Evolutionary conservation across 1,140 invertebrate species (phyloP).

Genomic region (Scylla paramamosain): DNA sequence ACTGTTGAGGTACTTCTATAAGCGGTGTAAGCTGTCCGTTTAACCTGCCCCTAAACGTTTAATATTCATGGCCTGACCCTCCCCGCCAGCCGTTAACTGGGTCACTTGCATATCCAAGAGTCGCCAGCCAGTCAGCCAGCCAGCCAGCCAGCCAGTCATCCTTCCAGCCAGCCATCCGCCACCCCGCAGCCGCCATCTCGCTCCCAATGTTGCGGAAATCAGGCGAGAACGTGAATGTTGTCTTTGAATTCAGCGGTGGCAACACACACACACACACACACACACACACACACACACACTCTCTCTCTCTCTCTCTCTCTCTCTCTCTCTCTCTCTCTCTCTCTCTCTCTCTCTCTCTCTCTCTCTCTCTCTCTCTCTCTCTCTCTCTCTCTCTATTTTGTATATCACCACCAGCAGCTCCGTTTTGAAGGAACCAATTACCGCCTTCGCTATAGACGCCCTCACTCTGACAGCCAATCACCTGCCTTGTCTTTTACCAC

Average conservation of each 20-base stretch:
- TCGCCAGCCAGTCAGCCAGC: neutral
- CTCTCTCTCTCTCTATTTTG: conserved; percentile 34
- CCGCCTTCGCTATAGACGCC: conserved; percentile 8
- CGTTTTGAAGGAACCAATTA: conserved; percentile 23
- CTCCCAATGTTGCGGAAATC: neutral
- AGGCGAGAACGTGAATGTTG: neutral
- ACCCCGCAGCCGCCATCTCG: neutral
- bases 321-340: conserved; percentile 42
- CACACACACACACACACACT: neutral
- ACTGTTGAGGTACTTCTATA: neutral
- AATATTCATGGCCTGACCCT: conserved; percentile 21
- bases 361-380: conserved; percentile 49
- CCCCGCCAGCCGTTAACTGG: neutral
- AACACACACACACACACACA: neutral
- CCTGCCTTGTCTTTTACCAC: neutral
- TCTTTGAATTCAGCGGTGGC: neutral
- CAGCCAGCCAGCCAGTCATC: neutral
- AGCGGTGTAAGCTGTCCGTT: conserved; percentile 1
- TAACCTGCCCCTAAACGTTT: neutral
- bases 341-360: conserved; percentile 51
- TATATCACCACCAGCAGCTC: neutral
- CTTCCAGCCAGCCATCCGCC: neutral
- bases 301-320: conserved; percentile 53
- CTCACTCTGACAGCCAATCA: conserved; percentile 11
- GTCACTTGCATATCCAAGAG: neutral